These are phyloP conservation scores for Channa striata DNA, from an alignment of 2,797 vertebrate genomes.

Conservation along the genomic window DNA sequence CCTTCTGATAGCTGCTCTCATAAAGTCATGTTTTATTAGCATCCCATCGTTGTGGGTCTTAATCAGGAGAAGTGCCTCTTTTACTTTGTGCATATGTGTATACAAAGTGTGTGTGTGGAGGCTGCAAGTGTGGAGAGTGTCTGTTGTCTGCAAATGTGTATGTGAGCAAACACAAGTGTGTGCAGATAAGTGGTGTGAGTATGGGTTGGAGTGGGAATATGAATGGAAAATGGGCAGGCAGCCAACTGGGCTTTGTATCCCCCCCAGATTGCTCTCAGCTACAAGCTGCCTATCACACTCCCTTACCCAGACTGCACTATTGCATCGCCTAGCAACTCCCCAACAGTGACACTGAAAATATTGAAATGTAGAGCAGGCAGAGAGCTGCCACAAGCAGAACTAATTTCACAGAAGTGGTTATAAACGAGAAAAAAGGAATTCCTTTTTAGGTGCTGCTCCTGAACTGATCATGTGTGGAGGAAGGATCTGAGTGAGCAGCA, in stretches of 20 bases:
- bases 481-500: not conserved
- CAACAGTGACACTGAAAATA: constrained; percentile 57
- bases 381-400: constrained; percentile 2
- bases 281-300: constrained; percentile 58
- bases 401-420: constrained; percentile 11
- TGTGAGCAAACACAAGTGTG: constrained; percentile 24
- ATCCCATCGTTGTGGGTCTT: constrained; percentile 42
- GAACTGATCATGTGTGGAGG: not conserved
- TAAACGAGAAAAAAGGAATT: not conserved
- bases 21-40: constrained; percentile 55
- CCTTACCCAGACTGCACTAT: constrained; percentile 51
- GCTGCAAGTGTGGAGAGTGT: constrained; percentile 19
- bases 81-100: constrained; percentile 30
- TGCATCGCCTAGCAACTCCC: constrained; percentile 66
- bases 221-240: constrained; percentile 71
- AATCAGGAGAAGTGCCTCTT: constrained; percentile 63
- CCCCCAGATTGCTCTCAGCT: constrained; percentile 64
- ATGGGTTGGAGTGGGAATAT: constrained; percentile 55
- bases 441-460: constrained; percentile 1
- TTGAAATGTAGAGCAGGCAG: constrained; percentile 48
- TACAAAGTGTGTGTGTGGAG: constrained; percentile 13
- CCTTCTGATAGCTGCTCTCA: constrained; percentile 25
- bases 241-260: constrained; percentile 63
- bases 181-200: constrained; percentile 28
- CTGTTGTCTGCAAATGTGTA: constrained; percentile 32